phyloP scores from a whole-genome alignment of 2,888 invertebrate genomes.

The Eupsilia transversa region DNA sequence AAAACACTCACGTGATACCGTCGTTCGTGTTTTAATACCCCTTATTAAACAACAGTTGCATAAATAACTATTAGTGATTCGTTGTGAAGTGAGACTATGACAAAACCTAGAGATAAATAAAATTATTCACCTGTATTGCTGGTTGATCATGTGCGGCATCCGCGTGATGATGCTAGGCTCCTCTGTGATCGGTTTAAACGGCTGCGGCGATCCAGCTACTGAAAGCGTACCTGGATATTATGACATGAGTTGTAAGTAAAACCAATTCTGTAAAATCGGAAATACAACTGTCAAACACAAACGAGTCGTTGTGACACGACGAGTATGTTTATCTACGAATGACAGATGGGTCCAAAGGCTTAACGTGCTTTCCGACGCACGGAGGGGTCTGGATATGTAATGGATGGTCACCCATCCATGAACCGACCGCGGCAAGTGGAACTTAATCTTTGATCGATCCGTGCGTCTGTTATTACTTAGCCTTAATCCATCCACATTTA shows the following conservation, averaged over 20 bases:
- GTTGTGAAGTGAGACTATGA: background rate
- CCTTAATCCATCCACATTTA: too few species aligned
- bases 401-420: too few species aligned
- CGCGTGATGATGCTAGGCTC: slow-evolving; percentile 89
- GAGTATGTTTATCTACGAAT: too few species aligned
- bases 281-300: background rate
- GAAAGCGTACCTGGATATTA: slow-evolving; percentile 83
- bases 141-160: slow-evolving; percentile 89
- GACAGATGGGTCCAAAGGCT: too few species aligned
- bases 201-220: slow-evolving; percentile 89
- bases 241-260: slow-evolving; percentile 35
- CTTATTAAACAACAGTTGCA: background rate
- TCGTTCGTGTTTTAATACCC: background rate
- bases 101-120: background rate
- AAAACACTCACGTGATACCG: too few species aligned
- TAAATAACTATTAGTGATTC: background rate
- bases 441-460: background rate
- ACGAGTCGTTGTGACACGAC: too few species aligned
- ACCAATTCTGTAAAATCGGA: slow-evolving; percentile 17
- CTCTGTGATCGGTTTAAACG: slow-evolving; percentile 86
- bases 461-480: background rate
- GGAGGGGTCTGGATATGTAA: too few species aligned
- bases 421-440: background rate
- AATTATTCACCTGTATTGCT: slow-evolving; percentile 84
- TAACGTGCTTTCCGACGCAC: too few species aligned